A percentile compares a stretch with the other conserved stretches of the same genome.
Evolutionary conservation across 2,888 invertebrate species (phyloP).

Genomic region (Nymphalis polychloros): DNA sequence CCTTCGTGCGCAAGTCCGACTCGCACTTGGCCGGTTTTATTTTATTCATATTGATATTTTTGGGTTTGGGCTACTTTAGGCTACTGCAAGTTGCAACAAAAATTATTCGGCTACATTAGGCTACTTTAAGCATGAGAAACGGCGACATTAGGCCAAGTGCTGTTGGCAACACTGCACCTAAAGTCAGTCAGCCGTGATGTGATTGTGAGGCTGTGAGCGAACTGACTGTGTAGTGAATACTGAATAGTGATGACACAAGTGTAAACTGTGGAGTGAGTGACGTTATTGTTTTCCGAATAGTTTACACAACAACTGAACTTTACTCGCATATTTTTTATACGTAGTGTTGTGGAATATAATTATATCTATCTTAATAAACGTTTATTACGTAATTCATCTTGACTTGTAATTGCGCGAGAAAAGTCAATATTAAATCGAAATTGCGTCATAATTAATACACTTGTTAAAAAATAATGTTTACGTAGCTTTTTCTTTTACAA

Average conservation of each 20-base stretch:
- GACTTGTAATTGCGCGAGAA: not conserved
- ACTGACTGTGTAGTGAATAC: no score
- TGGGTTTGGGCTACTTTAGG: no score
- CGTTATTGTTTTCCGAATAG: slow-evolving; percentile 4
- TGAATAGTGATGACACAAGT: not conserved
- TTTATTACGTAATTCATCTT: slow-evolving; percentile 12
- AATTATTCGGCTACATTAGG: no score
- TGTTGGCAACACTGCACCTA: no score
- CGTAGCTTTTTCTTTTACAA: slow-evolving; percentile 7
- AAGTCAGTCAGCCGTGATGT: not conserved
- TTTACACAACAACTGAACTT: slow-evolving; percentile 7
- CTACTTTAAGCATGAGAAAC: no score
- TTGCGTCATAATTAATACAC: slow-evolving; percentile 30
- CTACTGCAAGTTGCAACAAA: no score
- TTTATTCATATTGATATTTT: no score
- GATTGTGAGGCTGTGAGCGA: not conserved
- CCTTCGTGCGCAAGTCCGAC: no score
- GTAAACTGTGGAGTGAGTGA: not conserved
- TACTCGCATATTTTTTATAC: slow-evolving; percentile 10
- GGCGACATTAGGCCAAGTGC: no score
- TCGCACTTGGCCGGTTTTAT: no score
- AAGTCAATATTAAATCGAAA: slow-evolving; percentile 5
- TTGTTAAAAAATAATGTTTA: slow-evolving; percentile 16
- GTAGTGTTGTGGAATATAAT: slow-evolving; percentile 2
- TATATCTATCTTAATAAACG: not conserved